These are phyloP conservation scores for Plodia interpunctella DNA, from an alignment of 1,140 invertebrate genomes.

Conservation along the genomic window DNA sequence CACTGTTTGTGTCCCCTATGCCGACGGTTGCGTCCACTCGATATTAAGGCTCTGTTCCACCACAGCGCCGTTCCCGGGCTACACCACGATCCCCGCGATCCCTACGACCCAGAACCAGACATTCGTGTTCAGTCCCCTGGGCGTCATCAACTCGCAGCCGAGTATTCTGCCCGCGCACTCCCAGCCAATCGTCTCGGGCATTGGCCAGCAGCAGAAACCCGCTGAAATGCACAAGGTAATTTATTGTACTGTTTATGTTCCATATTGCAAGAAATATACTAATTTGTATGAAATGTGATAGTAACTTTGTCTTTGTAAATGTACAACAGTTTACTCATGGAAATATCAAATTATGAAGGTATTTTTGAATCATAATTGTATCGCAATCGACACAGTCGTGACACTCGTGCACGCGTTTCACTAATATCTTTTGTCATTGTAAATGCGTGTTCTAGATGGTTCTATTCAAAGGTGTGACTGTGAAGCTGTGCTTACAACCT, in stretches of 20 bases:
- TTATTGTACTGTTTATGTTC: background rate
- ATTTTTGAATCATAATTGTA: too few relatives aligned
- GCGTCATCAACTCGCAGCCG: constrained; percentile 85
- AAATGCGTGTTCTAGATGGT: too few relatives aligned
- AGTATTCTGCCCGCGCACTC: constrained; percentile 79
- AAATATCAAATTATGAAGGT: too few relatives aligned
- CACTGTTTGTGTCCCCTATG: background rate
- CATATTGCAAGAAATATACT: too few relatives aligned
- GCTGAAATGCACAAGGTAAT: constrained; percentile 72
- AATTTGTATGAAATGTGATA: too few relatives aligned
- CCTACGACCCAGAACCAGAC: constrained; percentile 87
- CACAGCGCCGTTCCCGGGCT: constrained; percentile 80
- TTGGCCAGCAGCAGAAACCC: constrained; percentile 72
- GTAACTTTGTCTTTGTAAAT: too few relatives aligned
- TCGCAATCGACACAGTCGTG: too few relatives aligned
- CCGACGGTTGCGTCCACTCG: background rate
- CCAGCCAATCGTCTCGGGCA: constrained; percentile 63
- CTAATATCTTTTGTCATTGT: too few relatives aligned
- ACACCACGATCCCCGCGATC: constrained; percentile 86
- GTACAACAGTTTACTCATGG: too few relatives aligned
- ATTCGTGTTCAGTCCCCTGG: constrained; percentile 86
- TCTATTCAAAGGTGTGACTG: too few relatives aligned
- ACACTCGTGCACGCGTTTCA: too few relatives aligned
- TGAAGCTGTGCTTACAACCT: too few relatives aligned
- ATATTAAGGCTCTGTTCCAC: constrained; percentile 17